Evolutionary conservation across 1,140 invertebrate genomes (phyloP), one percentile per base, ranked within the genome.

Genomic region (Lepeophtheirus salmonis): DNA sequence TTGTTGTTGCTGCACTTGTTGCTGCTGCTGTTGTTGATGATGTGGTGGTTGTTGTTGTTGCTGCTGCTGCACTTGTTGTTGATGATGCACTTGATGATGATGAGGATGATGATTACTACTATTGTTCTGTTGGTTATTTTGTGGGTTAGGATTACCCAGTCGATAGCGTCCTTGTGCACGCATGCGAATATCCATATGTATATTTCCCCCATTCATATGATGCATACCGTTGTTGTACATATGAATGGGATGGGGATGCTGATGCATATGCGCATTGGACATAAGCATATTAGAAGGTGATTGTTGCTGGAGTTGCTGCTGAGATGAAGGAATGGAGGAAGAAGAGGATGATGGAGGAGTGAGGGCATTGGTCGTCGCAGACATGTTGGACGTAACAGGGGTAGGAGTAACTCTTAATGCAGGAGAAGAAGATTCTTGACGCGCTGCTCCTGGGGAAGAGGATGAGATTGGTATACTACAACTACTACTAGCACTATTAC

Each of bases 101-200:
- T 56, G 54, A 3, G 6, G 55, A 3, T 57, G 22, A 41, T 10
- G 6, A n/a, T 41, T 6, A n/a, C 30, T 41, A 41, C n/a, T 41
- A n/a, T 41, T 41, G n/a, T 41, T 41, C 30, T 41, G 30, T 41
- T 41, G 30, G 6, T 41, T 6, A 10, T 41, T 6, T 10, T 41
- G 6, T 6, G 30, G 6, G 30, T 41, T 41, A 24, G 55, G 55
- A 24, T 24, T 57, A 12, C 55, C 55, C 23, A 57, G 23, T 3
- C 55, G 55, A 21, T 57, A 57, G 2, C 55, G 23, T 17, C 55
- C 26, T 21, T 57, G 55, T 17, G 55, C 55, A 1, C 55, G 22
- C 55, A 57, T 57, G 21, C 55, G 22, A 12, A 57, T 25, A 21
- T 52, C 50, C 21, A 22, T 41, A n/a, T 41, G 30, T n/a, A 41